Base-by-base conservation (phyloP, 2,888 invertebrate genomes). In the Gastrophysa polygoni region DNA sequence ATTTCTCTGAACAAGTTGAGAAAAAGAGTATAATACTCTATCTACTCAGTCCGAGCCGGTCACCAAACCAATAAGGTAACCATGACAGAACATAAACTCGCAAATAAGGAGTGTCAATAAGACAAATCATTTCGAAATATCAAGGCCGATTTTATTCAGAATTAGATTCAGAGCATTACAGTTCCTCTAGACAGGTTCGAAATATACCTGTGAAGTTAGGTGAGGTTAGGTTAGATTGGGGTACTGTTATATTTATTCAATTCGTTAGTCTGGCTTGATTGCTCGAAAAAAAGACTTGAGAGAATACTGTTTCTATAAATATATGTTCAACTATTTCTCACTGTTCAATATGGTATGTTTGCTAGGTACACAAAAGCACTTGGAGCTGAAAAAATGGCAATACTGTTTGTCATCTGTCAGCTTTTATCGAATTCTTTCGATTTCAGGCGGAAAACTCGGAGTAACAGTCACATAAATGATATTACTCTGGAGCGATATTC, bases 381-480 rank as follows among this genome's bases (percentile, higher is more conserved):
- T 18, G 29, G 50, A 54, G n/a, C 38, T n/a, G 43, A 52, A 57
- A 52, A 61, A 61, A 52, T 44, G 46, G 57, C 58, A 64, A 58
- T 58, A 61, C 61, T 61, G 46, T 57, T 58, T 50, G 48, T 56
- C 50, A 49, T 64, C 44, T 60, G 64, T 64, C 60, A 64, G 64
- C 54, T 61, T 64, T 61, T 58, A 57, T 64, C 61, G 61, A 64
- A 58, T 61, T 64, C 57, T 59, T 57, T 34, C 50, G 55, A 60
- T 51, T 52, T 60, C 57, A 44, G 49, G 57, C 60, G 46, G 63
- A 60, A 60, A 64, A 59, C 63, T 57, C 60, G 57, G 57, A 64
- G 60, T 64, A 64, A 59, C 59, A 64, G 59, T 54, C 57, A 63
- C 54, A 64, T 60, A 64, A 63, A 63, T 59, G 54, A 64, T 64